Evolutionary conservation across 2,797 vertebrate species (phyloP).

Genomic region (Perodicticus potto): DNA sequence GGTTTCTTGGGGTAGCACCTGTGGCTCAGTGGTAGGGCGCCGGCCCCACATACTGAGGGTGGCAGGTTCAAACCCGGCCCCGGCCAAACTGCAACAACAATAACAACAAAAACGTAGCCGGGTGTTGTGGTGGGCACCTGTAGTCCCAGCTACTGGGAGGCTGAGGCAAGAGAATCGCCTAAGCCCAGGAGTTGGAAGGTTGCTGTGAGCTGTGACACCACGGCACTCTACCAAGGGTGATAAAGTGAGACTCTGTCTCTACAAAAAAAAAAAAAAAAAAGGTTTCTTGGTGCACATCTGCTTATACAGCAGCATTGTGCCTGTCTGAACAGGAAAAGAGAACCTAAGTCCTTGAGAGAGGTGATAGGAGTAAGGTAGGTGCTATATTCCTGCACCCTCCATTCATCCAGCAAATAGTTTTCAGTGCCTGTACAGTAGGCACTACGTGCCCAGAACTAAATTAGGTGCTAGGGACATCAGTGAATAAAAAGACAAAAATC

Average conservation of each 20-base stretch:
- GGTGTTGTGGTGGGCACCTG: no score
- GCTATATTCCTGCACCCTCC: background rate
- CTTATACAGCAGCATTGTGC: background rate
- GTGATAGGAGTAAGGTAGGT: background rate
- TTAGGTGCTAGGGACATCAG: background rate
- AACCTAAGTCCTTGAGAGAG: background rate
- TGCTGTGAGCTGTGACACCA: no score
- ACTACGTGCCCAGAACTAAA: background rate
- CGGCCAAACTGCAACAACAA: no score
- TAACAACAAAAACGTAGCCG: no score
- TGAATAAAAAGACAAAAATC: background rate
- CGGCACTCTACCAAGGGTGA: no score
- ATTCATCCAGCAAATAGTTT: background rate
- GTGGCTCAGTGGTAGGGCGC: no score
- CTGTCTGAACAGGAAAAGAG: background rate
- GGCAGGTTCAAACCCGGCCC: no score
- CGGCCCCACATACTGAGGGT: no score
- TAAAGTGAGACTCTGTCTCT: no score
- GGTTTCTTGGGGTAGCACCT: background rate
- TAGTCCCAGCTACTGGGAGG: no score
- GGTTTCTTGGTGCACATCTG: background rate
- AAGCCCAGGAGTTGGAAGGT: no score
- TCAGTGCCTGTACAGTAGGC: background rate
- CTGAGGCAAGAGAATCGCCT: no score
- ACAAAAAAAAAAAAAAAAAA: background rate